Percentiles rank a stretch among this genome's conserved stretches.
Conservation (phyloP, 2,797 vertebrate genomes). For the Tapirus indicus region DNA sequence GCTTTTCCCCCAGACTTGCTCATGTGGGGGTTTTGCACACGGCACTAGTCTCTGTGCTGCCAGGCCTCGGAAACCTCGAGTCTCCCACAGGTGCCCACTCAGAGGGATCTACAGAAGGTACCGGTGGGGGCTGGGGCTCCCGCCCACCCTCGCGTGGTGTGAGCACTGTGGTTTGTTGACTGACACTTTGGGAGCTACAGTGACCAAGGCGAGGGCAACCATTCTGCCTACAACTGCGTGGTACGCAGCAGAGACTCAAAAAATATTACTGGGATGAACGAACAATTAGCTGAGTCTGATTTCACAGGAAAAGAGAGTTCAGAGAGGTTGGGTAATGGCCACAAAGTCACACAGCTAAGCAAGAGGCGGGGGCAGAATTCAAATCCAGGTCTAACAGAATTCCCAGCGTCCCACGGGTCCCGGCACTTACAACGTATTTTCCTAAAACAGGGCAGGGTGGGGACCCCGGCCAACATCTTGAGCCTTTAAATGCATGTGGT, state of each 20-base stretch:
- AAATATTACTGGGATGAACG: too few species aligned
- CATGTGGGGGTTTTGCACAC: background rate
- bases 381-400: background rate
- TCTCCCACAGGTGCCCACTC: rapidly evolving
- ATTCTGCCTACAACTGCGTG: background rate
- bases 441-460: background rate
- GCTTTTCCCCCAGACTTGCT: background rate
- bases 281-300: too few species aligned
- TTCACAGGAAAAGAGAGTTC: background rate
- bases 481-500: background rate
- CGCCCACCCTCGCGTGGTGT: rapidly evolving
- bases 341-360: background rate
- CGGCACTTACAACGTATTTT: rapidly evolving
- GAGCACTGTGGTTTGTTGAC: background rate
- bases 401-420: background rate
- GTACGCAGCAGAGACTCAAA: rapidly evolving
- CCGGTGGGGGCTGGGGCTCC: rapidly evolving
- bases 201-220: background rate
- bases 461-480: background rate
- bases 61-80: background rate
- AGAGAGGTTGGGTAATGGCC: background rate
- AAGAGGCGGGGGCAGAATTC: background rate
- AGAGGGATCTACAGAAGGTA: background rate
- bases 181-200: background rate
- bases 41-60: rapidly evolving